These are phyloP conservation scores for Zaprionus bogoriensis DNA, from an alignment of 2,888 invertebrate species.

Conservation along the genomic window DNA sequence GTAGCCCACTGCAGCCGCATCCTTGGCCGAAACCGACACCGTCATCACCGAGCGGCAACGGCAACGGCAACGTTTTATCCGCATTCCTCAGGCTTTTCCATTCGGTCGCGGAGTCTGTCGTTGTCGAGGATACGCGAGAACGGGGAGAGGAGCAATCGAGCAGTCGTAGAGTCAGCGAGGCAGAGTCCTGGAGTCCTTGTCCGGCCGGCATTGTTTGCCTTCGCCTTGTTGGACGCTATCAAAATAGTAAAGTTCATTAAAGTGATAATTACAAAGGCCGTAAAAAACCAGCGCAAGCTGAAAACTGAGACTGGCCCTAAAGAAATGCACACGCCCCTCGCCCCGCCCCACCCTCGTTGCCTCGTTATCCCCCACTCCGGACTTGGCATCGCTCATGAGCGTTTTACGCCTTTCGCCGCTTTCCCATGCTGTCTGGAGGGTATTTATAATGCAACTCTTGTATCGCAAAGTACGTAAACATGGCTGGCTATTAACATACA, in stretches of 20 bases:
- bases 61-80: not conserved
- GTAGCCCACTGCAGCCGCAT: not conserved
- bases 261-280: conserved; percentile 74
- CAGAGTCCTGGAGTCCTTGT: not conserved
- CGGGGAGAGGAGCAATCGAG: too few species aligned
- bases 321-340: not conserved
- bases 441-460: conserved; percentile 21
- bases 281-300: conserved; percentile 45
- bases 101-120: not conserved
- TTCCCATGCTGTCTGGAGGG: conserved; percentile 2
- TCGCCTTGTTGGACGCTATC: conserved; percentile 49
- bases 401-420: not conserved
- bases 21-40: not conserved
- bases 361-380: not conserved
- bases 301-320: conserved; percentile 17
- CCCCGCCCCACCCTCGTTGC: not conserved
- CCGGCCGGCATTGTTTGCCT: conserved; percentile 40
- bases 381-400: not conserved
- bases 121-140: too few species aligned
- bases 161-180: not conserved
- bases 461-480: not conserved
- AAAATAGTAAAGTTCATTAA: conserved; percentile 75
- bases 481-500: not conserved
- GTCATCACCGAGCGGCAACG: too few species aligned
- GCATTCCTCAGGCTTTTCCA: not conserved